Base-by-base conservation (phyloP, 1,140 invertebrate species). In the Drosophila erecta region DNA sequence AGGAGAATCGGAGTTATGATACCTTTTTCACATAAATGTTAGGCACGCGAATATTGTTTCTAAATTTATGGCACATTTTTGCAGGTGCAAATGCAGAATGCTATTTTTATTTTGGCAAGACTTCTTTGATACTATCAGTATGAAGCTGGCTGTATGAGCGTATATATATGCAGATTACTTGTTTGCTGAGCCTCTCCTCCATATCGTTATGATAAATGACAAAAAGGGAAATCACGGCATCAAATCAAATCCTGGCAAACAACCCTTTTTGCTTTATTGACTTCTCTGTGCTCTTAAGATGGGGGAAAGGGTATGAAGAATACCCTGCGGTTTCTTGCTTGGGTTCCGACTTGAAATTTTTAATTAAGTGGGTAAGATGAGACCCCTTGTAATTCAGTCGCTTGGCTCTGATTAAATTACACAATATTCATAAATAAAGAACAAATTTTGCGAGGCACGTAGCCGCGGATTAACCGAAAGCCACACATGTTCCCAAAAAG, bases 371-470 rank as follows among this genome's bases (percentile, higher is more conserved):
- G 65, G 61, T 66, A 76, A 76, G 37, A 65, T 43, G 59, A 35
- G 38, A 17, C 5, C 35, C 43, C 24, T 47, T 70, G 64, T 69
- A 69, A 69, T 57, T 40, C 51, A 40, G 53, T 8, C 51, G 27
- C 60, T 33, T 35, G 38, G 60, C 50, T 81, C 53, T 83, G 64
- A 81, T 87, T 81, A 54, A 50, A 79, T 76, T 79, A 81, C 70
- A 76, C 61, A 65, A 84, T 87, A 87, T 87, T 89, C 79, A 87
- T 87, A 87, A 87, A 87, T 87, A 89, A 87, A 71, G 73, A 70
- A 89, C 79, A 89, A 84, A 87, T 87, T 87, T 70, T 59, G 72
- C 46, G 58, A 64, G 57, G 65, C 81, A 75, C 75, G 54, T 78
- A 27, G 67, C 47, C 35, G 40, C 27, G 65, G 78, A 81, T 85